Conservation (phyloP, 2,797 vertebrate species). For the Periparus ater region DNA sequence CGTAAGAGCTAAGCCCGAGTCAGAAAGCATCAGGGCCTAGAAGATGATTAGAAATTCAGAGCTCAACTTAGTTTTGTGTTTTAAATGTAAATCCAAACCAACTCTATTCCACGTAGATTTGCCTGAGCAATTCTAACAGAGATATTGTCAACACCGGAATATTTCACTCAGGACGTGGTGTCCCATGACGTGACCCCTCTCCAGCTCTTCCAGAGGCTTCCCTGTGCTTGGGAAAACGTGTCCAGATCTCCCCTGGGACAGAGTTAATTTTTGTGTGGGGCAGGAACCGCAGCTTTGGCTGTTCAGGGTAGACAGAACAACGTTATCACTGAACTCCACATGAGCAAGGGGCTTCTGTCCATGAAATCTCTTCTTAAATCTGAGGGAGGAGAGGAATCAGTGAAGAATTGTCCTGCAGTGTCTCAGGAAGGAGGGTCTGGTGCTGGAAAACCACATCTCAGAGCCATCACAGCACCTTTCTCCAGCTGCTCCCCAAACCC, state of each 20-base stretch:
- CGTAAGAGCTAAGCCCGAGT: background rate
- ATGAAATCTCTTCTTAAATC: background rate
- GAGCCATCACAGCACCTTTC: rapidly evolving
- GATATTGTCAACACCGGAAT: background rate
- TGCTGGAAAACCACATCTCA: background rate
- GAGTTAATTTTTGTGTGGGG: background rate
- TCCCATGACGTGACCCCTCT: background rate
- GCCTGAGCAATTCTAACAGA: background rate
- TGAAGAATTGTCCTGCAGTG: rapidly evolving
- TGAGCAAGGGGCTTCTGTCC: rapidly evolving
- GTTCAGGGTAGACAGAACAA: background rate
- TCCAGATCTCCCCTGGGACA: background rate
- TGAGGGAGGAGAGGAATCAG: background rate
- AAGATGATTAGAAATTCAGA: background rate
- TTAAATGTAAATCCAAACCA: slow-evolving; percentile 1
- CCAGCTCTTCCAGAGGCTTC: background rate
- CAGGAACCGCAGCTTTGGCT: background rate
- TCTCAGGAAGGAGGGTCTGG: background rate
- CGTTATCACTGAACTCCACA: rapidly evolving
- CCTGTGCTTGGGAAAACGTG: rapidly evolving
- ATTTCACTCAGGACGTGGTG: background rate
- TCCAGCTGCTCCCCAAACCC: background rate
- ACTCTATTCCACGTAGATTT: background rate
- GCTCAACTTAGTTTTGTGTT: background rate
- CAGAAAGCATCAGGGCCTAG: background rate